These are phyloP conservation scores for Lysandra bellargus DNA, from an alignment of 2,888 invertebrate species.

Conservation along the genomic window DNA sequence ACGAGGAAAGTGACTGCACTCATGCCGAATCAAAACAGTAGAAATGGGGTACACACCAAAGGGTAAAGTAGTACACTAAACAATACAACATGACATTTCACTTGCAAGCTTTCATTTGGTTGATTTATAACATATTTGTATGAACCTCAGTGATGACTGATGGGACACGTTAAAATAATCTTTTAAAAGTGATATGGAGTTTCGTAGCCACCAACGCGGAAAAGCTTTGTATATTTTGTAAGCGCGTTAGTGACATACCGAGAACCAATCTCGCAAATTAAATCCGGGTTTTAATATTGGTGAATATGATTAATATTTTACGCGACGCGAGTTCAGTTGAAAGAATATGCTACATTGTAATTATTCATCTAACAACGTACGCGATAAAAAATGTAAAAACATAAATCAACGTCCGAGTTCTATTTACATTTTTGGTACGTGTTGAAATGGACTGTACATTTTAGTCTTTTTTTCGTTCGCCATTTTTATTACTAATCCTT, in stretches of 20 bases:
- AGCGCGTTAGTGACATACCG: slow-evolving; percentile 33
- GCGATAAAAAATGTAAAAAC: slow-evolving; percentile 10
- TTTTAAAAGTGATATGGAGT: slow-evolving; percentile 36
- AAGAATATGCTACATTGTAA: slow-evolving; percentile 13
- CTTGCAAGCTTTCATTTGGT: not conserved
- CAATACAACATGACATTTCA: not conserved
- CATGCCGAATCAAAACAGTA: not conserved
- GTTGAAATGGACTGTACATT: not conserved
- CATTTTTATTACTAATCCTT: not conserved
- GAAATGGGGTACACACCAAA: not conserved
- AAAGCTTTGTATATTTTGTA: slow-evolving; percentile 32
- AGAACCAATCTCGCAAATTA: slow-evolving; percentile 46
- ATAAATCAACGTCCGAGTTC: not conserved
- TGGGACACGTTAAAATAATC: slow-evolving; percentile 12
- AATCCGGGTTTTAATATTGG: slow-evolving; percentile 40
- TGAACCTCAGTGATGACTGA: not conserved
- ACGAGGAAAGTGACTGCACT: not conserved
- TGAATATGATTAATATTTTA: slow-evolving; percentile 35
- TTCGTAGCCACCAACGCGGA: slow-evolving; percentile 34
- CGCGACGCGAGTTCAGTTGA: not conserved
- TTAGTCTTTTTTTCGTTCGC: not conserved
- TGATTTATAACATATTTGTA: slow-evolving; percentile 1
- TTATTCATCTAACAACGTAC: slow-evolving; percentile 13
- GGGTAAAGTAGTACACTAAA: not conserved
- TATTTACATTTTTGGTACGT: not conserved